Conservation (phyloP, 2,797 vertebrate genomes). For the Premnoplex brunnescens region DNA sequence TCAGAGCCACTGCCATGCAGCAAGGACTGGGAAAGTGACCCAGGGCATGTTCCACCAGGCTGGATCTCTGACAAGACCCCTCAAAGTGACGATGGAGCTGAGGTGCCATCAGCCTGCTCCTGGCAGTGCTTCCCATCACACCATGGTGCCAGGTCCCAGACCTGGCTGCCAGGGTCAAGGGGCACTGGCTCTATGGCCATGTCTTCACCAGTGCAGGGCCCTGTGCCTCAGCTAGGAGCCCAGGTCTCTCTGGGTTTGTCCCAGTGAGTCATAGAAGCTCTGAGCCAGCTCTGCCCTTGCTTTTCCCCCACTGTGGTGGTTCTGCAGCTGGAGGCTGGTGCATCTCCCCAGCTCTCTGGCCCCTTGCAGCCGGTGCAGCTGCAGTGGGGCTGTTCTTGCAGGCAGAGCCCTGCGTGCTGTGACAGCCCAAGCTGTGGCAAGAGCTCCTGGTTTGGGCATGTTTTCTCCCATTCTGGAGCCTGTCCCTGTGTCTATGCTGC, state of each 20-base stretch:
- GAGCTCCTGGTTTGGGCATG: neutral
- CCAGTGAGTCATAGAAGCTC: neutral
- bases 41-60: rapidly evolving
- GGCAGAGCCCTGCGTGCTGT: neutral
- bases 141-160: neutral
- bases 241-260: neutral
- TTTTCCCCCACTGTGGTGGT: rapidly evolving
- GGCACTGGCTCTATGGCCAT: neutral
- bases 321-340: neutral
- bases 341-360: neutral
- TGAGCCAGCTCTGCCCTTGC: neutral
- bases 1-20: neutral
- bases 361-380: rapidly evolving
- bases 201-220: neutral
- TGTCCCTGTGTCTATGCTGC: rapidly evolving
- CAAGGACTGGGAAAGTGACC: neutral
- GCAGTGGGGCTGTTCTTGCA: neutral
- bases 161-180: neutral
- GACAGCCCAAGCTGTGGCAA: neutral
- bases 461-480: neutral
- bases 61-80: neutral
- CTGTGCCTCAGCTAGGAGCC: rapidly evolving
- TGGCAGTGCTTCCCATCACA: rapidly evolving
- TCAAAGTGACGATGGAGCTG: neutral
- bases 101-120: neutral